Evolutionary conservation across 2,113 vertebrate genomes (phyloP), one percentile per base, ranked within the genome.

Genomic region (Mustela lutreola): DNA sequence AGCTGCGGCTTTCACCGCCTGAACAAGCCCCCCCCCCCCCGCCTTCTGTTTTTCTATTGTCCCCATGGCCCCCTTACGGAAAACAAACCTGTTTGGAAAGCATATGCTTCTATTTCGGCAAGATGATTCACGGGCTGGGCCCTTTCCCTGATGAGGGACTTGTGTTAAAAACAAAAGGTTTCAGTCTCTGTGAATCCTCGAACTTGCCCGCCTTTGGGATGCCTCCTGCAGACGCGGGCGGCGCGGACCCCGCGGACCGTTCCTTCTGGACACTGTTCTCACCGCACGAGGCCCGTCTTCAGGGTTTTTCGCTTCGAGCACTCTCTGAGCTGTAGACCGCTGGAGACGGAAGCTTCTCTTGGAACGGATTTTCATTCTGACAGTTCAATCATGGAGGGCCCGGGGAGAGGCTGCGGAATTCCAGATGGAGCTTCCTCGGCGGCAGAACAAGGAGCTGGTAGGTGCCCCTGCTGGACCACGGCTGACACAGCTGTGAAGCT

Each of bases 201-300:
- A 45, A 31, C 22, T 8, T 8, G 4, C 1, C 33, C 0, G 4
- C 16, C 6, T 9, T 11, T 8, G 24, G 1, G 11, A 9, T 4
- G 2, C 28, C 50, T 45, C n/a, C 56, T 16, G 70, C 60, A 63
- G 33, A 26, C 42, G 19, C 2, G 1, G 48, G 24, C 33, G 11
- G 45, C 1, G 12, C 6, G 7, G 45, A 19, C 42, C 28, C 75
- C 0, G 12, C 0, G 21, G 71, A 11, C 21, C 11, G 11, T 18
- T 28, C 26, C 75, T 18, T 4, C 26, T 28, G 28, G 24, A 48
- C 12, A 6, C 71, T 7, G 76, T 12, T 53, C 45, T 58, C 15
- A 0, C 0, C 4, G 2, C 79, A 28, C 0, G 1, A 0, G 12
- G 24, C 42, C 36, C 16, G 9, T 31, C 14, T 5, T 10, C 11